Conservation (phyloP, 2,888 invertebrate genomes). For the Leptothorax acervorum region DNA sequence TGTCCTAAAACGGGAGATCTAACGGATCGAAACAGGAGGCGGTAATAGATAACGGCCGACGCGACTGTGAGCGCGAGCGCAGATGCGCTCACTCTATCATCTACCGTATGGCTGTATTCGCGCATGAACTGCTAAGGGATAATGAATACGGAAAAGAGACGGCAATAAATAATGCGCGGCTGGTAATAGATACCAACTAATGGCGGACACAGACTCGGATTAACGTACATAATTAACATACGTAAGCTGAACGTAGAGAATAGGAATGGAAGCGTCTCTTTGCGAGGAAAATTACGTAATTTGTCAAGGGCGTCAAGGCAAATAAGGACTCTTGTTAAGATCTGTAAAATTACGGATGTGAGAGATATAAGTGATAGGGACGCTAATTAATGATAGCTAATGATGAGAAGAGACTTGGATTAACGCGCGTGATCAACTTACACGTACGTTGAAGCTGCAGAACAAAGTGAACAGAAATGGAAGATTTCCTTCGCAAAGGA, state of each 20-base stretch:
- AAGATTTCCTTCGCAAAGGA: not conserved
- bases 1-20: conserved; percentile 33
- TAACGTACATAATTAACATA: conserved; percentile 38
- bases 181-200: conserved; percentile 35
- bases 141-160: conserved; percentile 22
- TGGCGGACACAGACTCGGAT: conserved; percentile 19
- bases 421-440: conserved; percentile 4
- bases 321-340: not conserved
- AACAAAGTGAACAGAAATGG: conserved; percentile 9
- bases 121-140: conserved; percentile 5
- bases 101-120: conserved; percentile 9
- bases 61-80: conserved; percentile 19
- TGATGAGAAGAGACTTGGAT: not conserved
- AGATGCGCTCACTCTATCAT: conserved; percentile 44
- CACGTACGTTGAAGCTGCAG: not conserved
- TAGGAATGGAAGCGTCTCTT: not conserved
- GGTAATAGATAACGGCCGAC: conserved; percentile 44
- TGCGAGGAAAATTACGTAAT: conserved; percentile 1
- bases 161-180: conserved; percentile 24
- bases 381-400: conserved; percentile 19
- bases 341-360: not conserved
- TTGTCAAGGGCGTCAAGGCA: conserved; percentile 9
- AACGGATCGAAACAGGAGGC: conserved; percentile 42
- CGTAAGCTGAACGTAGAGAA: conserved; percentile 1
- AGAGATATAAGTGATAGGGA: conserved; percentile 7